A percentile compares a stretch with the other conserved stretches of the same genome.
phyloP scores from a whole-genome alignment of 2,113 vertebrate species.

The Colius striatus region DNA sequence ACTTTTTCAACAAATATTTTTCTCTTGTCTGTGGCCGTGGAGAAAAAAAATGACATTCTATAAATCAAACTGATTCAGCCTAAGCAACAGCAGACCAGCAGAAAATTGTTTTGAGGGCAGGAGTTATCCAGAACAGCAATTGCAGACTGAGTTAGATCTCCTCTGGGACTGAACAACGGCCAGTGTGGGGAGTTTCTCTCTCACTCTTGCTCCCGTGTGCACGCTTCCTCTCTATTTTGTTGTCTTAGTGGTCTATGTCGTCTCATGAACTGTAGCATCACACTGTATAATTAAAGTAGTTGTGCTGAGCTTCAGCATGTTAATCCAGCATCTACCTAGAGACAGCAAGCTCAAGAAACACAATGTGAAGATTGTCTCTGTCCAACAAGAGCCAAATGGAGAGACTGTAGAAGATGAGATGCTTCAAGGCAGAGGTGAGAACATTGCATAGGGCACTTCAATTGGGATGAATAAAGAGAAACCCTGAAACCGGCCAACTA shows the following conservation, averaged over 20 bases:
- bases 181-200: slow-evolving; percentile 1
- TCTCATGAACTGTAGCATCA: neutral
- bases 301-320: neutral
- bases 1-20: slow-evolving; percentile 55
- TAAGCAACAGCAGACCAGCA: slow-evolving; percentile 52
- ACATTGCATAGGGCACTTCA: neutral
- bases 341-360: neutral
- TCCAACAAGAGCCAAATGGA: neutral
- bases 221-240: neutral
- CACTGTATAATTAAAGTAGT: neutral
- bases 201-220: neutral
- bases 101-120: slow-evolving; percentile 71
- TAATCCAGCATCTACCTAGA: neutral
- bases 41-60: slow-evolving; percentile 58
- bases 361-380: neutral
- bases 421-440: neutral
- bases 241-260: neutral
- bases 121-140: slow-evolving; percentile 65
- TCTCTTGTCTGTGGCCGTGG: slow-evolving; percentile 54
- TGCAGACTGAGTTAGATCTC: slow-evolving; percentile 63
- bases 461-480: neutral
- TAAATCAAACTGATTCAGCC: slow-evolving; percentile 65
- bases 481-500: neutral
- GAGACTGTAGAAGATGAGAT: neutral
- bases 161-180: slow-evolving; percentile 8